Evolutionary conservation across 2,797 vertebrate genomes (phyloP), one percentile per base, ranked within the genome.

Genomic region (Arrhamphus sclerolepis): DNA sequence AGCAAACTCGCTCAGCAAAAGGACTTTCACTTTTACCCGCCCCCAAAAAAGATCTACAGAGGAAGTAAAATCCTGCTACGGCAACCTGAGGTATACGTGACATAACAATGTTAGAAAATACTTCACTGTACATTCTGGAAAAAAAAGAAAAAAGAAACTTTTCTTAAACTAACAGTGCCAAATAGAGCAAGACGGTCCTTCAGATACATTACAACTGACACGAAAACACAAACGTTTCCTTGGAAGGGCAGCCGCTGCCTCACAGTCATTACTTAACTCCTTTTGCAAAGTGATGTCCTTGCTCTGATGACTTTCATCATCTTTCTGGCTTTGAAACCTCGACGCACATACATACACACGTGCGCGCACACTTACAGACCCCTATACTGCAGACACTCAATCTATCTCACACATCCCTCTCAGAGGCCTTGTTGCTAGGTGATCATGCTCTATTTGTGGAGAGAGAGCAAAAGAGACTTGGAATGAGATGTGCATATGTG

Each of bases 381-480:
- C 64, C 61, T 78, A 66, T 72, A 76, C 77, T 53, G 19, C 65
- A 80, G 72, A 71, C 72, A 82, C 71, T 46, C 61, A 70, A 64
- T 82, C 75, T 81, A 85, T 80, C 81, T 74, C 65, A 73, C 72
- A 72, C 72, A 82, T 86, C 77, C 75, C 72, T 82, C 78, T 71
- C 77, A 72, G 63, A 71, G 62, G 77, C 70, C 86, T 82, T 80
- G 87, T 88, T 89, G 86, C 87, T 89, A 88, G 82, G 87, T 84
- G 84, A 89, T 84, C 70, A 66, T 63, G 56, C 64, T 70, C 75
- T 86, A 74, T 84, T 80, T 88, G 72, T 75, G 62, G 72, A 75
- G 81, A 64, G 80, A 85, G 74, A 73, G 68, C 22, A 21, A 59
- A 66, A 78, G 64, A 71, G 65, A 78, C 60, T 77, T 46, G 74